Base-by-base conservation (phyloP, 2,113 vertebrate species). In the Onychorhynchus coronatus region DNA sequence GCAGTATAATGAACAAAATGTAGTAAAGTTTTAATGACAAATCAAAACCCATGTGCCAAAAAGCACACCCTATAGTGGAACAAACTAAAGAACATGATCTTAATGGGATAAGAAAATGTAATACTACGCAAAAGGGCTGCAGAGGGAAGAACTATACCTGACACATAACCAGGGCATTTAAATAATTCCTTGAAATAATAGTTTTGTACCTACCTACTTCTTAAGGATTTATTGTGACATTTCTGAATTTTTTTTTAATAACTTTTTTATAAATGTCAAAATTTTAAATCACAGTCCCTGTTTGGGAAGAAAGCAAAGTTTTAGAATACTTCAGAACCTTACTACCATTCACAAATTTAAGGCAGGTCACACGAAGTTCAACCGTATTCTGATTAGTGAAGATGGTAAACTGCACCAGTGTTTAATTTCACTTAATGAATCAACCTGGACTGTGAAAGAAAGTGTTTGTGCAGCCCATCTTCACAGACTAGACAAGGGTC, bases 21-120 rank as follows among this genome's bases (percentile, higher is more conserved):
- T 30, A 67, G 49, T 93, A 73, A 83, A 74, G 31, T 83, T 96
- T 55, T 94, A 96, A 93, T 58, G 78, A 74, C 49, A 79, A 93
- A 94, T 59, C 61, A 77, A 91, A 91, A 66, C 8, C 22, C 46
- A 55, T 66, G 47, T 66, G 81, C 52, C 80, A 89, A 80, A 91
- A 96, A 70, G 25, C 20, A 79, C 3, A 2, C 3, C 22, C 22
- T 55, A 56, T n/a, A 94, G n/a, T 24, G 17, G 46, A 86, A 79
- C 19, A 81, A 33, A 37, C 12, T 71, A 82, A 85, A 67, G 21
- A 25, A 91, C 92, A 82, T 8, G 75, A 14, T 59, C 53, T 81
- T 92, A 79, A 50, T 52, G 12, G 30, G 15, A 52, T 23, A 62
- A 30, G 63, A 87, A 89, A 88, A 80, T 81, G 42, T 8, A 80